Evolutionary conservation across 2,113 vertebrate species (phyloP).

Genomic region (Scomber colias): DNA sequence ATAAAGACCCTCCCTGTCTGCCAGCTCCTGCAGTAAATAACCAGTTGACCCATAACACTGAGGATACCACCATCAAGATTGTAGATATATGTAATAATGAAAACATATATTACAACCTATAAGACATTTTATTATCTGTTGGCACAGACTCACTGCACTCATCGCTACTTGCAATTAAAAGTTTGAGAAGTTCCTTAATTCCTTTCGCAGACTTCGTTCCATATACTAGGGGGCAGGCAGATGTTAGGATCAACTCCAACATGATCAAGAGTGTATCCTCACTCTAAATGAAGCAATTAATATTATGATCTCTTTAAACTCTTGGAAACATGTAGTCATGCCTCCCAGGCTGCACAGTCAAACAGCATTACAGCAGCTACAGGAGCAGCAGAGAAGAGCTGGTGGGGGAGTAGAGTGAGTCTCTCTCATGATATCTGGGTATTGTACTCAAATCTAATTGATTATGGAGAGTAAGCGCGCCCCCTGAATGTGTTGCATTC

Average conservation of each 20-base stretch:
- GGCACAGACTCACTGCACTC: constrained; percentile 6
- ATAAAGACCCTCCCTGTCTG: too few species aligned
- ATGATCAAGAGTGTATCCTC: constrained; percentile 38
- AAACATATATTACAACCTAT: neutral
- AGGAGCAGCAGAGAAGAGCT: constrained; percentile 8
- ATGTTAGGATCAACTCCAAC: constrained; percentile 65
- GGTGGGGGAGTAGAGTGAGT: neutral
- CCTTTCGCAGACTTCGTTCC: constrained; percentile 48
- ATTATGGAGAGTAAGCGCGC: neutral
- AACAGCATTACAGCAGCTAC: constrained; percentile 2
- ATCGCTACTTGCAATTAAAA: constrained; percentile 40
- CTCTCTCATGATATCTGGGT: neutral
- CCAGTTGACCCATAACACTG: too few species aligned
- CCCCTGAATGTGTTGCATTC: too few species aligned
- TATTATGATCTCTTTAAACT: constrained; percentile 54
- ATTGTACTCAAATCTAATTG: neutral
- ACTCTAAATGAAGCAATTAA: constrained; percentile 49
- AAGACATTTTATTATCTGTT: constrained; percentile 18
- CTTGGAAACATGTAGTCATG: constrained; percentile 35
- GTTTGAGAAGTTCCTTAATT: constrained; percentile 63
- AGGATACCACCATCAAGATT: too few species aligned
- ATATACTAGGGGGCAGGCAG: constrained; percentile 65
- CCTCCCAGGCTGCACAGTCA: constrained; percentile 33
- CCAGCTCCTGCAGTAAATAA: too few species aligned
- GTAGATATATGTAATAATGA: too few species aligned